Conservation (phyloP, 2,888 invertebrate genomes). For the Pandemis corylana region DNA sequence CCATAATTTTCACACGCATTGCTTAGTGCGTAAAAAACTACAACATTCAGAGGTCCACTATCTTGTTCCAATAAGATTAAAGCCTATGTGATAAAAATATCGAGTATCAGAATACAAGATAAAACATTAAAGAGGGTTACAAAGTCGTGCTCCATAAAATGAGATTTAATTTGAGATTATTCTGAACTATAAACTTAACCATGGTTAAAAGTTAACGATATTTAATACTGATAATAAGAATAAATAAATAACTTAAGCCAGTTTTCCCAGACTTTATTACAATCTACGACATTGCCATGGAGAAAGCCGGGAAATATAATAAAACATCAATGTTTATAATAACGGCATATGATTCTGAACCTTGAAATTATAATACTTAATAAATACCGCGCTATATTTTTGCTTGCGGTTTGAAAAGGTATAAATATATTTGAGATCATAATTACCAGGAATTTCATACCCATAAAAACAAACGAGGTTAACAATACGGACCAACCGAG, state of each 20-base stretch:
- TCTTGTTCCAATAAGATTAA: conserved; percentile 18
- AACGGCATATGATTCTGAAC: neutral
- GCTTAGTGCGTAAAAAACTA: neutral
- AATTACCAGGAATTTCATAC: conserved; percentile 6
- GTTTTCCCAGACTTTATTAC: neutral
- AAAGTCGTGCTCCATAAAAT: conserved; percentile 23
- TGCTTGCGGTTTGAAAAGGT: conserved; percentile 1
- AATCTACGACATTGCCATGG: neutral
- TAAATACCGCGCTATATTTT: neutral
- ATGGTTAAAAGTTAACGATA: conserved; percentile 16
- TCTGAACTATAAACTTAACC: neutral
- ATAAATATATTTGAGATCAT: neutral
- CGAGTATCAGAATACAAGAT: conserved; percentile 12
- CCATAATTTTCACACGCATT: neutral
- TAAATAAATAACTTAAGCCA: neutral
- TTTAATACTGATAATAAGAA: neutral
- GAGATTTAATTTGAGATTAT: conserved; percentile 39
- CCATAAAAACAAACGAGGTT: neutral
- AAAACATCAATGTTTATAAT: neutral
- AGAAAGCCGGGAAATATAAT: neutral
- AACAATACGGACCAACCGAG: neutral
- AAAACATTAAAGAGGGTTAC: conserved; percentile 20
- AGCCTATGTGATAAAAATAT: conserved; percentile 25
- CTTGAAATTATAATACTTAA: neutral
- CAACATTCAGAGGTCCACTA: neutral